These are phyloP conservation scores for Koerneria pararmatus DNA, from an alignment of 2,888 invertebrate species.

Conservation along the genomic window DNA sequence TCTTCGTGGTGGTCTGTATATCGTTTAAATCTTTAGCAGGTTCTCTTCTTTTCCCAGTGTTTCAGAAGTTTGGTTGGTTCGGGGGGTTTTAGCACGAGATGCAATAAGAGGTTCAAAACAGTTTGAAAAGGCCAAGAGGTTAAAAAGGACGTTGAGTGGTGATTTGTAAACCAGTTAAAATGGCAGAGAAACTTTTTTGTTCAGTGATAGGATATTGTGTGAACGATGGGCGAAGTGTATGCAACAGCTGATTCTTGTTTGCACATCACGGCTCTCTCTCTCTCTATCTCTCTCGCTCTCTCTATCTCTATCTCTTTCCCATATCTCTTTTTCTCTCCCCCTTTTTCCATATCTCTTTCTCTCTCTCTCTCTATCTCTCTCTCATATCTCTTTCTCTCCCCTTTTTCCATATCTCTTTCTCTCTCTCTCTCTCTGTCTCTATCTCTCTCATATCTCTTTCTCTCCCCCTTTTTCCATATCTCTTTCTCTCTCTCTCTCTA, in stretches of 20 bases:
- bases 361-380: too few species aligned
- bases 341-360: too few species aligned
- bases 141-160: background rate
- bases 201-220: conserved; percentile 6
- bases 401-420: too few species aligned
- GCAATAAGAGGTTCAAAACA: background rate
- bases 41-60: background rate
- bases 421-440: too few species aligned
- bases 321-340: too few species aligned
- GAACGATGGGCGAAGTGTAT: background rate
- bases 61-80: background rate
- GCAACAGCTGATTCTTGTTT: background rate
- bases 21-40: too few species aligned
- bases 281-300: conserved; percentile 3
- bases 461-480: too few species aligned
- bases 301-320: background rate
- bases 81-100: background rate
- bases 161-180: too few species aligned
- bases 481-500: too few species aligned
- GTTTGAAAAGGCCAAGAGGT: background rate
- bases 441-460: too few species aligned
- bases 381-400: too few species aligned
- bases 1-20: too few species aligned
- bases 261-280: background rate
- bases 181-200: conserved; percentile 1